These are phyloP conservation scores for Sisor rabdophorus DNA, from an alignment of 2,113 vertebrate species.

Conservation along the genomic window DNA sequence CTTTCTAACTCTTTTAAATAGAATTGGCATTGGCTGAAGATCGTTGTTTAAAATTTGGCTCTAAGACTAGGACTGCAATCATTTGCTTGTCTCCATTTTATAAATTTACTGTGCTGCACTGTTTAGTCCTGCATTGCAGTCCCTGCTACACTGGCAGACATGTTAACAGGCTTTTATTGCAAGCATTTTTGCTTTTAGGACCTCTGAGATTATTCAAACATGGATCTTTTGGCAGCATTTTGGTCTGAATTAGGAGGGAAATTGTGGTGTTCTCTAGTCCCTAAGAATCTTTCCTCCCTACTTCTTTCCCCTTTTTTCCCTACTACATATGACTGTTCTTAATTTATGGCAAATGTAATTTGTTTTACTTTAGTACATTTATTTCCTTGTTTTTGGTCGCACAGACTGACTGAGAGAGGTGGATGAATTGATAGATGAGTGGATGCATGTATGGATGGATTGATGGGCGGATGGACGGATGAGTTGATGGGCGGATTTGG, in stretches of 20 bases:
- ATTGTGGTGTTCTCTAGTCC: not conserved
- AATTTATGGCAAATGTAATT: slow-evolving; percentile 4
- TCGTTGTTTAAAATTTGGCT: slow-evolving; percentile 27
- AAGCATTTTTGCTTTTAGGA: slow-evolving; percentile 25
- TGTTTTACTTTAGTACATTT: not conserved
- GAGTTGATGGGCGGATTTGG: no score
- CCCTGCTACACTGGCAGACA: slow-evolving; percentile 12
- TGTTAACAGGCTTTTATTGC: slow-evolving; percentile 32
- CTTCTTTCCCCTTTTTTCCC: not conserved
- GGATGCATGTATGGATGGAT: no score
- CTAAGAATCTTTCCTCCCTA: not conserved
- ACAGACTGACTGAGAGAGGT: no score
- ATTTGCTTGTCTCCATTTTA: slow-evolving; percentile 34
- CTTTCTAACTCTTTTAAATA: not conserved
- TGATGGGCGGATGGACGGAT: no score
- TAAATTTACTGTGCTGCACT: slow-evolving; percentile 14
- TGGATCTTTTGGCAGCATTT: slow-evolving; percentile 24
- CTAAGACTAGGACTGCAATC: not conserved
- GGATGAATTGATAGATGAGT: no score
- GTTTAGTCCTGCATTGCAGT: not conserved
- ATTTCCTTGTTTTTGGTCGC: no score
- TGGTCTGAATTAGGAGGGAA: slow-evolving; percentile 18
- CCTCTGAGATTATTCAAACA: slow-evolving; percentile 20
- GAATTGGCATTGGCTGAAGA: not conserved
- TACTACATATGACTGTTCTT: slow-evolving; percentile 4